Base-by-base conservation (phyloP, 2,797 vertebrate species). In the Artibeus lituratus region DNA sequence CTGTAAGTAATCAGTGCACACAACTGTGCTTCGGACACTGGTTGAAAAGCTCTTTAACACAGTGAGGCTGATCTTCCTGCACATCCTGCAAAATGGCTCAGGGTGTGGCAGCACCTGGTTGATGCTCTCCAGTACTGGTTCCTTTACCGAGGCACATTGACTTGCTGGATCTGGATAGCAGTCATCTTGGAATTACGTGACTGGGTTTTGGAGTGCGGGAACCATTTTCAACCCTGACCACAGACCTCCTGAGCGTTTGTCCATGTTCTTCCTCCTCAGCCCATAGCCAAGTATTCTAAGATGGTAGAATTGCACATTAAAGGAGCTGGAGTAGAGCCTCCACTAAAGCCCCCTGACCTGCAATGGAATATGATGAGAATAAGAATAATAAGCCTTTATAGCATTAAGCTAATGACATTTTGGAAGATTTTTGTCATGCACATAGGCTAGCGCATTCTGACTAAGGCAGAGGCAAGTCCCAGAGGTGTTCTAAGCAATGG, bases 381-480 rank as follows among this genome's bases (percentile, higher is more conserved):
- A 57, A 93, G 73, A 85, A 91, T 55, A 62, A 85, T 55, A 62
- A 85, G 44, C 47, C 69, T 86, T 55, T n/a, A 55, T 18, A 82
- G 15, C 5, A 62, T 49, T 73, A 90, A 73, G 16, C 9, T 84
- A 87, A 24, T 53, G 51, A 53, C 14, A 73, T n/a, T 65, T 70
- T 24, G 37, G 26, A 10, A 72, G 44, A 21, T 77, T 87, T 90
- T n/a, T 82, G 10, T 76, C 18, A 24, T 51, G 83, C 8, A 21
- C 37, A 49, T 16, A 74, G 24, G 49, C 53, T 55, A n/a, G 37
- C 9, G 6, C 47, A 78, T 84, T 53, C 42, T 81, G 65, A 87
- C 26, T 22, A 70, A 78, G 7, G 11, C 15, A n/a, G 10, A 87
- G 26, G 42, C 7, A 92, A 53, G 14, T 69, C 87, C 55, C 55